Evolutionary conservation across 2,113 vertebrate genomes (phyloP).

Genomic region (Ptychochromis oligacanthus): DNA sequence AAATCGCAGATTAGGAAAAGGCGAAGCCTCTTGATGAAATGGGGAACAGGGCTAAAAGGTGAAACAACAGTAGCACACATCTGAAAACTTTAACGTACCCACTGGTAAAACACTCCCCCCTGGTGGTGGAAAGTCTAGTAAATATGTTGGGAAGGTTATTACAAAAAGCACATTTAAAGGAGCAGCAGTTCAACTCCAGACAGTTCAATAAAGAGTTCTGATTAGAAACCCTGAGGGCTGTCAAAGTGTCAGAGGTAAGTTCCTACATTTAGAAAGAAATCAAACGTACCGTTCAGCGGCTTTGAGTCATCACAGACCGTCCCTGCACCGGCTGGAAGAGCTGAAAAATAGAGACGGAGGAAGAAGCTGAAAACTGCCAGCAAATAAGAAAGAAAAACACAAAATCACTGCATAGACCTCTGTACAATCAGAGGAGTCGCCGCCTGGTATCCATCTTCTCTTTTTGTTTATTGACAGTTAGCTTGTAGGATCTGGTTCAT

Average conservation of each 20-base stretch:
- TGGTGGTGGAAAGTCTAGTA: background rate
- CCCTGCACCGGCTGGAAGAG: conserved; percentile 71
- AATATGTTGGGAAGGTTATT: background rate
- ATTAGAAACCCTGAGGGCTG: background rate
- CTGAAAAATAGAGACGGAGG: conserved; percentile 46
- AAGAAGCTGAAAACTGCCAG: background rate
- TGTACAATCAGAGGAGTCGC: no score
- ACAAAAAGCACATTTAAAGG: background rate
- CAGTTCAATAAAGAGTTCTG: background rate
- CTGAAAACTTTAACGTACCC: no score
- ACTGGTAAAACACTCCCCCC: background rate
- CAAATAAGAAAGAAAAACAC: background rate
- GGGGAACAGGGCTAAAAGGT: background rate
- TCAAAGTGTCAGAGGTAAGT: background rate
- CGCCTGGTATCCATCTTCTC: no score
- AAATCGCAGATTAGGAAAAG: background rate
- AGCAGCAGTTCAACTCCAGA: background rate
- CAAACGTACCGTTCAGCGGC: conserved; percentile 71
- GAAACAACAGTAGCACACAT: background rate
- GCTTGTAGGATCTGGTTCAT: no score
- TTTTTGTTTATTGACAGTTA: no score
- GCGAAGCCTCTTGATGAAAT: no score
- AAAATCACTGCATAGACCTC: no score
- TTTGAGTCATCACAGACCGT: conserved; percentile 76
- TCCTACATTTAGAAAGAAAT: background rate